Percentiles rank a stretch among this genome's conserved stretches.
Evolutionary conservation across 2,888 invertebrate species (phyloP).

Genomic region (Sclerodermus sp.): DNA sequence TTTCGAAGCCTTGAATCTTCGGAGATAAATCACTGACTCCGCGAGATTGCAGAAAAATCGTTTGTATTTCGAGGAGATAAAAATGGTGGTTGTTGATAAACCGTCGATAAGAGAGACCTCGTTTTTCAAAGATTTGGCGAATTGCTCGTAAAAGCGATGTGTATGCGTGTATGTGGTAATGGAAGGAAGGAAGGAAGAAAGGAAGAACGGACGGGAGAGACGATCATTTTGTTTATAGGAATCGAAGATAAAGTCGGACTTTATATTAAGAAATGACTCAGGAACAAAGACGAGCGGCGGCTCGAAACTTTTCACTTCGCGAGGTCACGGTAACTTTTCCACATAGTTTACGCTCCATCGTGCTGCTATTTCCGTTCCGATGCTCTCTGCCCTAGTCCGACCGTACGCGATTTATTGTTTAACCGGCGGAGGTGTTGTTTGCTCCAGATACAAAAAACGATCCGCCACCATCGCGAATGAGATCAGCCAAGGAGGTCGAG

Average conservation of each 20-base stretch:
- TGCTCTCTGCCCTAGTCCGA: background rate
- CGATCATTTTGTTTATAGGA: background rate
- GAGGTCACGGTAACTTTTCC: background rate
- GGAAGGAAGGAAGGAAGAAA: background rate
- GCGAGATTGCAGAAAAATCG: too few species aligned
- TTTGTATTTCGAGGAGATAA: too few species aligned
- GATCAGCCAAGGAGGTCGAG: too few species aligned
- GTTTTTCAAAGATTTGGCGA: background rate
- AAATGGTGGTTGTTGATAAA: too few species aligned
- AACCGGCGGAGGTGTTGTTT: too few species aligned
- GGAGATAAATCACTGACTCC: too few species aligned
- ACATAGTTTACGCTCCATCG: slow-evolving; percentile 10
- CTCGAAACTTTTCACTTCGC: slow-evolving; percentile 6
- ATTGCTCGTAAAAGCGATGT: too few species aligned
- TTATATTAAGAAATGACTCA: slow-evolving; percentile 10
- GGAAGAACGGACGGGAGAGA: background rate
- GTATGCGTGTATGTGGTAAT: background rate
- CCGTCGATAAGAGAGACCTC: too few species aligned
- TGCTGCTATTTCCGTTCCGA: slow-evolving; percentile 13
- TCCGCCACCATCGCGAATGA: too few species aligned
- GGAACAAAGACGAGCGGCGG: background rate
- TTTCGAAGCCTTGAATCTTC: too few species aligned
- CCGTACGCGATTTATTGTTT: too few species aligned
- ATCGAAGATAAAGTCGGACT: background rate
- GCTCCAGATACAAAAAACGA: too few species aligned